Evolutionary conservation across 1,140 invertebrate species (phyloP).

Genomic region (Formica exsecta): DNA sequence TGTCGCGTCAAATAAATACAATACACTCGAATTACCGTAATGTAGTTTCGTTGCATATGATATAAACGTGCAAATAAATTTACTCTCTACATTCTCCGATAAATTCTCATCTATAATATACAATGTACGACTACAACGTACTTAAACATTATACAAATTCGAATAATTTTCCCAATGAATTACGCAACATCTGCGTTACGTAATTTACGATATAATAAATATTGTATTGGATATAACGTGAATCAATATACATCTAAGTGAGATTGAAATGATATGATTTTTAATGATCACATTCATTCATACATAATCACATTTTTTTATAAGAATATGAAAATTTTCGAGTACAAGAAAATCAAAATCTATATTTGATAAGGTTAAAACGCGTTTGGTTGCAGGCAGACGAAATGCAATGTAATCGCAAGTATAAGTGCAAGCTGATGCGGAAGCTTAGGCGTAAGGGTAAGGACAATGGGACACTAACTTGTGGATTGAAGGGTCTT

Average conservation of each 20-base stretch:
- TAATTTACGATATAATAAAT: background rate
- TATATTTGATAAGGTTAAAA: conserved; percentile 7
- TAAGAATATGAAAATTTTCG: background rate
- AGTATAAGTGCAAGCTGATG: conserved; percentile 27
- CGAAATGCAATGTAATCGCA: background rate
- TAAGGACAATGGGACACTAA: conserved; percentile 83
- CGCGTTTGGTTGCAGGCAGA: background rate
- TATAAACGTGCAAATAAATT: conserved; percentile 41
- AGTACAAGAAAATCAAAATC: background rate
- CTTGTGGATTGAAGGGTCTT: conserved; percentile 91
- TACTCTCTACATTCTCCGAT: conserved; percentile 26
- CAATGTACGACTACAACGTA: background rate
- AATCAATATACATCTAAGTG: background rate
- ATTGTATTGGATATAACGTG: background rate
- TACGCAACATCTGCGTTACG: background rate
- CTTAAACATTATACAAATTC: background rate
- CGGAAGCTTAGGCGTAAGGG: conserved; percentile 55
- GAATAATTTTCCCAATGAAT: background rate
- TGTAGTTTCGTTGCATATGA: conserved; percentile 26
- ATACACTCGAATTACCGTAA: conserved; percentile 43
- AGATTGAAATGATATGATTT: background rate
- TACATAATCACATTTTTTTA: background rate
- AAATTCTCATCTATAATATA: background rate
- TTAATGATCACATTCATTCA: background rate
- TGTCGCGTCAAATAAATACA: conserved; percentile 42